A percentile compares a stretch with the other conserved stretches of the same genome.
These are phyloP conservation scores for Brevimyrus niger DNA, from an alignment of 2,113 vertebrate genomes.

Conservation along the genomic window DNA sequence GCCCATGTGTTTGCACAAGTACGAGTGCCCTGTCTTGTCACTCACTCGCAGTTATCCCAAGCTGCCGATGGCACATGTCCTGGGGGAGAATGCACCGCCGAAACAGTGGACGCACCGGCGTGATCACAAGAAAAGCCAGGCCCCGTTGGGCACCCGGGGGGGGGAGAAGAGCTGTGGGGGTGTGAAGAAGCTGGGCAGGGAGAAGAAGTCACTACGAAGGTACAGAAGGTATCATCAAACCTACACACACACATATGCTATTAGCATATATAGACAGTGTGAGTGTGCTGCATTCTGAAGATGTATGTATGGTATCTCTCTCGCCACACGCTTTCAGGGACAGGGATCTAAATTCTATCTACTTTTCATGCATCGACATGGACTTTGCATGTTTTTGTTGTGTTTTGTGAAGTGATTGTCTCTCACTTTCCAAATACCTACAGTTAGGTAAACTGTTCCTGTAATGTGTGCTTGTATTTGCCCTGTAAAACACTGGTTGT, in stretches of 20 bases:
- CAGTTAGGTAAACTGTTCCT: background rate
- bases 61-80: background rate
- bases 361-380: background rate
- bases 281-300: background rate
- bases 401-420: background rate
- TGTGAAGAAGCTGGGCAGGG: background rate
- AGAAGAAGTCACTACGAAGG: background rate
- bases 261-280: background rate
- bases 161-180: background rate
- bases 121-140: background rate
- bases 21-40: background rate
- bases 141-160: background rate
- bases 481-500: background rate
- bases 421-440: background rate
- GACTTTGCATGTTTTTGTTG: background rate
- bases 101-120: background rate
- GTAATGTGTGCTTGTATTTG: background rate
- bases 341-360: background rate
- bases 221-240: background rate
- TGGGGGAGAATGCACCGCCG: background rate
- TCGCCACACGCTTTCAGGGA: background rate
- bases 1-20: background rate
- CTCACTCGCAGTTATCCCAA: background rate
- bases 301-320: no score
- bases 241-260: background rate